These are phyloP conservation scores for Protaetia brevitarsis DNA, from an alignment of 1,140 invertebrate species.

Conservation along the genomic window DNA sequence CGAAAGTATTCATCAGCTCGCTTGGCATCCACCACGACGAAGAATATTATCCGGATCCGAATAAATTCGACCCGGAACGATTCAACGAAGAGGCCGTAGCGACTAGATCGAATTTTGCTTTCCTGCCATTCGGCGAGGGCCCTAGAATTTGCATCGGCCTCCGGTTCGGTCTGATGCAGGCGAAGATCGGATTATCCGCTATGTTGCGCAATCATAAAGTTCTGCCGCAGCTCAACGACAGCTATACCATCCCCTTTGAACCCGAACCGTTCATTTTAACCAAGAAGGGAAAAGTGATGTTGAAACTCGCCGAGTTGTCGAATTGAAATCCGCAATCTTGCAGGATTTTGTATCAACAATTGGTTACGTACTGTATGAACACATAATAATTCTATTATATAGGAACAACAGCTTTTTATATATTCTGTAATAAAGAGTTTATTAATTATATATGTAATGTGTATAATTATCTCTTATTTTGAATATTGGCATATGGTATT, in stretches of 20 bases:
- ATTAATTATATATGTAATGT: too few relatives aligned
- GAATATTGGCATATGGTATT: too few relatives aligned
- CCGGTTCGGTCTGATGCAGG: neutral
- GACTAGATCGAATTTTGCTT: constrained; percentile 45
- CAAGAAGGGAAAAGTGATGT: neutral
- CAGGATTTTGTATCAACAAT: too few relatives aligned
- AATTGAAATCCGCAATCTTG: too few relatives aligned
- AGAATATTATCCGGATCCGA: constrained; percentile 58
- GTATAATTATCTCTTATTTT: too few relatives aligned
- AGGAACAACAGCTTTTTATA: too few relatives aligned
- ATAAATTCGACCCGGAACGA: constrained; percentile 61
- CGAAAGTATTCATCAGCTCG: constrained; percentile 42
- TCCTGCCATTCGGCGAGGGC: constrained; percentile 58
- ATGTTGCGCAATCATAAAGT: neutral
- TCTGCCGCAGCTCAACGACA: neutral
- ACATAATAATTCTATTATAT: too few relatives aligned
- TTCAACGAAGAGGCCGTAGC: constrained; percentile 52
- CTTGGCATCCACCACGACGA: constrained; percentile 48
- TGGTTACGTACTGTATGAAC: too few relatives aligned
- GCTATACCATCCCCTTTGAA: neutral
- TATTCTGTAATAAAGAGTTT: too few relatives aligned
- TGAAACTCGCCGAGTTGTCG: neutral
- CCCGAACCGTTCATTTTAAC: neutral
- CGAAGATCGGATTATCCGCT: neutral
- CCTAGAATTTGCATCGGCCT: constrained; percentile 55